phyloP scores from a whole-genome alignment of 1,140 invertebrate species.

The Cheumatopsyche charites region DNA sequence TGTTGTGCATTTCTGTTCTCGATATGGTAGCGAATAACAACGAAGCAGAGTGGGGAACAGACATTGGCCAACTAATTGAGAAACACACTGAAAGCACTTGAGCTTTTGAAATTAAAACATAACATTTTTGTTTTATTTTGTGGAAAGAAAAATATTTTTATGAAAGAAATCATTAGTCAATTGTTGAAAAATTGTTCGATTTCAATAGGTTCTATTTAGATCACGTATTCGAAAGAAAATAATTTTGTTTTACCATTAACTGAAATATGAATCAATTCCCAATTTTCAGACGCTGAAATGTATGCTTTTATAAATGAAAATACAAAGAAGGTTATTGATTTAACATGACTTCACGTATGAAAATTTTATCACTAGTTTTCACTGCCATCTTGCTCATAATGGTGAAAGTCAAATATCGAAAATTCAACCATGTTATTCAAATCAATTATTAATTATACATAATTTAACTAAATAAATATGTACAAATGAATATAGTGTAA shows the following conservation, averaged over 20 bases:
- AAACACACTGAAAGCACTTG: conserved; percentile 35
- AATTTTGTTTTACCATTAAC: too few species aligned
- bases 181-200: too few species aligned
- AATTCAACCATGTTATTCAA: neutral
- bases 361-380: neutral
- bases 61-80: conserved; percentile 43
- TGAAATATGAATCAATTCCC: too few species aligned
- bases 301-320: too few species aligned
- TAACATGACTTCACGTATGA: too few species aligned
- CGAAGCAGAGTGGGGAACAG: conserved; percentile 18
- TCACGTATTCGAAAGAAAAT: neutral
- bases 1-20: conserved; percentile 11
- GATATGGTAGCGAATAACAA: conserved; percentile 3
- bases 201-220: too few species aligned
- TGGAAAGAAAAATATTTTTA: neutral
- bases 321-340: too few species aligned
- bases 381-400: conserved; percentile 16
- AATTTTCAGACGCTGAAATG: too few species aligned
- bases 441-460: too few species aligned
- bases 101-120: conserved; percentile 31
- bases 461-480: too few species aligned
- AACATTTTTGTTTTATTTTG: conserved; percentile 8
- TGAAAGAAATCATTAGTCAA: neutral
- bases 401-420: neutral
- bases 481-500: too few species aligned